Conservation (phyloP, 2,888 invertebrate species). For the Athalia circularis region DNA sequence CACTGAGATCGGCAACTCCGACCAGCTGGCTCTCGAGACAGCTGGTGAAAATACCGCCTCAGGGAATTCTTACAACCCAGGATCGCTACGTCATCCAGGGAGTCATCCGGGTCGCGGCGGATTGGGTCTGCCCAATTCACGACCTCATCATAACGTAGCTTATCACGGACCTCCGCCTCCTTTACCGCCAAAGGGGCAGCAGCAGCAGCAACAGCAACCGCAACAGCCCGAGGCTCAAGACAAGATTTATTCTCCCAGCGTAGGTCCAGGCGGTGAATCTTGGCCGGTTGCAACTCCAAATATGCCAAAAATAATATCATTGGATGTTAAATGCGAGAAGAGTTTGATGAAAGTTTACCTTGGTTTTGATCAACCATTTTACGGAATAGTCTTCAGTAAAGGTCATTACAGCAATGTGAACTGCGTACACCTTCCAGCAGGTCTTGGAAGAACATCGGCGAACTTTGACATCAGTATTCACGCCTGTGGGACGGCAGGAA, state of each 20-base stretch:
- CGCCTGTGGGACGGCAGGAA: conserved; percentile 93
- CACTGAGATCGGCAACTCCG: conserved; percentile 78
- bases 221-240: conserved; percentile 78
- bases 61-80: conserved; percentile 64
- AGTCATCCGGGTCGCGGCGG: conserved; percentile 74
- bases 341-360: conserved; percentile 95
- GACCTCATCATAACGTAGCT: conserved; percentile 77
- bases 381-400: conserved; percentile 96
- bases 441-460: conserved; percentile 88
- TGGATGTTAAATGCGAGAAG: conserved; percentile 96
- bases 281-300: conserved; percentile 88
- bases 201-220: too few species aligned
- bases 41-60: conserved; percentile 72
- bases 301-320: conserved; percentile 94
- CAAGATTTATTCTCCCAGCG: conserved; percentile 75
- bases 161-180: conserved; percentile 86
- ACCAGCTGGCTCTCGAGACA: conserved; percentile 85
- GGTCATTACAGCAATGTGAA: conserved; percentile 95
- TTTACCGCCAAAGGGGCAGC: conserved; percentile 76
- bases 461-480: conserved; percentile 95
- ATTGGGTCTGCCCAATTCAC: conserved; percentile 67
- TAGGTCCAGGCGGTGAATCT: conserved; percentile 80
- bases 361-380: conserved; percentile 96
- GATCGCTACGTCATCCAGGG: conserved; percentile 62
- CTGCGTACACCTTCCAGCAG: conserved; percentile 93